phyloP scores from a whole-genome alignment of 2,113 vertebrate species.

The Emydocephalus ijimae region DNA sequence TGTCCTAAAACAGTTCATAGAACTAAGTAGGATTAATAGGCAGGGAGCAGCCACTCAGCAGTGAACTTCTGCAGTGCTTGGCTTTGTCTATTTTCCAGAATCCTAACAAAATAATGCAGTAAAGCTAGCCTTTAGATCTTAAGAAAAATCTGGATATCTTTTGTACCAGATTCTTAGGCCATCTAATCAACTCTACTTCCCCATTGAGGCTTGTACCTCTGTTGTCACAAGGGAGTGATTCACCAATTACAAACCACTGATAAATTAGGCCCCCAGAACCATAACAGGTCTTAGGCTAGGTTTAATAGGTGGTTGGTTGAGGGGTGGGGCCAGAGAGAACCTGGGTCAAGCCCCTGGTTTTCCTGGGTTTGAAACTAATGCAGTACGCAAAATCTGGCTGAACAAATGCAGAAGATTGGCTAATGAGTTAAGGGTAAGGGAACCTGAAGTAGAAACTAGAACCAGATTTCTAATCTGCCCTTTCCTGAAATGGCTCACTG shows the following conservation, averaged over 20 bases:
- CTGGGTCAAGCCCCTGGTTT: neutral
- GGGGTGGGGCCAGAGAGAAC: neutral
- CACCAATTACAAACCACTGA: neutral
- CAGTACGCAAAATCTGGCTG: neutral
- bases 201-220: neutral
- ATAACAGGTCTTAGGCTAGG: neutral
- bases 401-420: neutral
- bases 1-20: neutral
- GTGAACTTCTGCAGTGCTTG: neutral
- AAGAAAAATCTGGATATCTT: neutral
- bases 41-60: neutral
- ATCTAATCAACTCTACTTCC: neutral
- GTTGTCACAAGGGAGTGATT: neutral
- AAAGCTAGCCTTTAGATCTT: neutral
- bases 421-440: neutral
- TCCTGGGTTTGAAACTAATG: neutral
- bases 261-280: neutral
- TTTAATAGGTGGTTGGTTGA: neutral
- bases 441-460: neutral
- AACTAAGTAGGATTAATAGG: neutral
- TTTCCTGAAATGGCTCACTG: neutral
- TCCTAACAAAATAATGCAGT: neutral
- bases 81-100: neutral
- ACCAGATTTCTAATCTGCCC: neutral
- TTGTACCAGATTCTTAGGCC: neutral